phyloP scores from a whole-genome alignment of 1,140 invertebrate genomes.

The Drosophila repletoides region DNA sequence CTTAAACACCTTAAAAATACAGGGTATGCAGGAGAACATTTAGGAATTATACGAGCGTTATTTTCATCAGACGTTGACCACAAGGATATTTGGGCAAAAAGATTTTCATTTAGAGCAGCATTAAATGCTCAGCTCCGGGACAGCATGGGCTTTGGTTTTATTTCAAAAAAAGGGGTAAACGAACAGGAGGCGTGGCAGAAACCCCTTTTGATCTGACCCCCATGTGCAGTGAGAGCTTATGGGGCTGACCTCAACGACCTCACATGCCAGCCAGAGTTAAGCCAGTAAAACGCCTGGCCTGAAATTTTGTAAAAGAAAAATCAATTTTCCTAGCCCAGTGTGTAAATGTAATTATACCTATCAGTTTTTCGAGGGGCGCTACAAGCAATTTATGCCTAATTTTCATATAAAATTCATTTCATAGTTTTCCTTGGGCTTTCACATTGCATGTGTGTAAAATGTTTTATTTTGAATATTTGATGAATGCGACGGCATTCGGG shows the following conservation, averaged over 20 bases:
- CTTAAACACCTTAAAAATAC: background rate
- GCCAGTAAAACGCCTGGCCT: conserved; percentile 37
- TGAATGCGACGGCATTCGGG: conserved; percentile 46
- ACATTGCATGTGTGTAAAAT: conserved; percentile 71
- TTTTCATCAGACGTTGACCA: conserved; percentile 39
- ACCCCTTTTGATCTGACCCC: conserved; percentile 23
- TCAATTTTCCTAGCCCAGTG: conserved; percentile 49
- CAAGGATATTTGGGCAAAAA: conserved; percentile 52
- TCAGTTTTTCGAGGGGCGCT: conserved; percentile 38
- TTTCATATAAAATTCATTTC: conserved; percentile 28
- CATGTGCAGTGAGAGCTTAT: conserved; percentile 21
- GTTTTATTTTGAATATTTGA: conserved; percentile 68
- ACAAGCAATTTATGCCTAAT: conserved; percentile 51
- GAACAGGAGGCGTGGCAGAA: background rate
- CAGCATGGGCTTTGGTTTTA: conserved; percentile 50
- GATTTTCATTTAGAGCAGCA: conserved; percentile 68
- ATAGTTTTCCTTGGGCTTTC: conserved; percentile 11
- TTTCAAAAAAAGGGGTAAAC: conserved; percentile 10
- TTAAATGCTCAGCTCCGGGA: conserved; percentile 69
- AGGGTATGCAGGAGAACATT: conserved; percentile 17
- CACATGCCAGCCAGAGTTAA: conserved; percentile 7
- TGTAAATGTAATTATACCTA: conserved; percentile 53
- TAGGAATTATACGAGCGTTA: conserved; percentile 9
- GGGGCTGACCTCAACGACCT: conserved; percentile 39
- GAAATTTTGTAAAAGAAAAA: conserved; percentile 57